Conservation (phyloP, 2,888 invertebrate species). For the Andrena bucephala region DNA sequence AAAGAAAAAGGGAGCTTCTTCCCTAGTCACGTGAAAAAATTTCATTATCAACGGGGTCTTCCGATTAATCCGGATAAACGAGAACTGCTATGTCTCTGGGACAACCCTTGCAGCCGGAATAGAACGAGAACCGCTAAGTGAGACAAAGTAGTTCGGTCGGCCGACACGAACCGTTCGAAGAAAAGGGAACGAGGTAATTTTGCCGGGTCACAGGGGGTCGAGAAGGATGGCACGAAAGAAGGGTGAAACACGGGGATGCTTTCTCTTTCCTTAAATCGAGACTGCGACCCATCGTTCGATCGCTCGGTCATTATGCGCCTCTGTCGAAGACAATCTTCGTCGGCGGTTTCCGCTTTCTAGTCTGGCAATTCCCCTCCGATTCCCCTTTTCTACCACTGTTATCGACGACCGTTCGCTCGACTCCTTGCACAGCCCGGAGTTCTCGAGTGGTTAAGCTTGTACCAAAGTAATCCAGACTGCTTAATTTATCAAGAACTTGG, state of each 20-base stretch:
- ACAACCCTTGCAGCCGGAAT: not conserved
- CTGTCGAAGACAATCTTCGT: slow-evolving; percentile 41
- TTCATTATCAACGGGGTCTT: not conserved
- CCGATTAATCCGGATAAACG: slow-evolving; percentile 7
- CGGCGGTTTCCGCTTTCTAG: slow-evolving; percentile 8
- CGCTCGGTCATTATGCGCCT: slow-evolving; percentile 45
- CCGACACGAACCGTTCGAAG: not conserved
- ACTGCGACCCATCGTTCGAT: not conserved
- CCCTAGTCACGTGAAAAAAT: not conserved
- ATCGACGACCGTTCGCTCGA: not conserved
- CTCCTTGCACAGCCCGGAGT: not conserved
- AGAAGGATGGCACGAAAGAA: too few species aligned
- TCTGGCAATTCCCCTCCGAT: not conserved
- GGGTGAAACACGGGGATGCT: slow-evolving; percentile 15
- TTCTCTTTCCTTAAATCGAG: slow-evolving; percentile 36
- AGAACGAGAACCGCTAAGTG: slow-evolving; percentile 5
- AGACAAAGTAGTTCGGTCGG: slow-evolving; percentile 8
- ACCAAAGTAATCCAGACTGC: not conserved
- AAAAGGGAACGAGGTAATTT: slow-evolving; percentile 24
- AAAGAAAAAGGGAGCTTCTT: too few species aligned
- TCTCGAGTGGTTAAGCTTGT: not conserved
- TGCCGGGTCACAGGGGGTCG: not conserved
- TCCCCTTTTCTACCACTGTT: not conserved
- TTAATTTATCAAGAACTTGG: not conserved
- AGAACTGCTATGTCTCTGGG: not conserved